A percentile compares a stretch with the other conserved stretches of the same genome.
phyloP scores from a whole-genome alignment of 2,113 vertebrate genomes.

The Zeus faber region DNA sequence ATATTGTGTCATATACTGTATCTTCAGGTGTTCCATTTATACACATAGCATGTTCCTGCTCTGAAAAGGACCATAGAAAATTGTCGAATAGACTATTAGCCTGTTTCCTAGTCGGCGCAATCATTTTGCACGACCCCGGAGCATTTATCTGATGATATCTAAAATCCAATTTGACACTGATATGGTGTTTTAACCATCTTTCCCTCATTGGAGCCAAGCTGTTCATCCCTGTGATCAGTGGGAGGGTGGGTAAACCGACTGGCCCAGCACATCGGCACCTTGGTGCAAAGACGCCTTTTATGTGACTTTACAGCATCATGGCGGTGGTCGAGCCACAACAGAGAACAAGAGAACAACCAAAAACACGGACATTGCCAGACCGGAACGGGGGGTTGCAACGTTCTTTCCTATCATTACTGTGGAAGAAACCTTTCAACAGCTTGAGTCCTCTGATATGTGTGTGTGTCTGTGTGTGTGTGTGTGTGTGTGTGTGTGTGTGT shows the following conservation, averaged over 20 bases:
- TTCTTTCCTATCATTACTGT: conserved; percentile 5
- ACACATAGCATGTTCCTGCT: too few species aligned
- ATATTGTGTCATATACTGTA: too few species aligned
- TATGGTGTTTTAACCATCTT: too few species aligned
- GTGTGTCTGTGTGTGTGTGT: conserved; percentile 1
- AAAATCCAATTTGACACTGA: too few species aligned
- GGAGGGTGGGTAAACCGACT: not conserved
- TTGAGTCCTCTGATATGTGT: not conserved
- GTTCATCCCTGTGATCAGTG: not conserved
- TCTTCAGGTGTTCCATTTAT: too few species aligned
- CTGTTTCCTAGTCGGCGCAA: too few species aligned
- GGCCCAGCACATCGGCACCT: conserved; percentile 17
- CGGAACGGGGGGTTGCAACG: conserved; percentile 13
- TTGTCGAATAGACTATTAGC: too few species aligned
- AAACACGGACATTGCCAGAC: conserved; percentile 19
- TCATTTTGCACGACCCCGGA: too few species aligned
- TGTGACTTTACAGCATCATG: conserved; percentile 23
- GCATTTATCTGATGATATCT: too few species aligned
- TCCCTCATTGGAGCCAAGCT: not conserved
- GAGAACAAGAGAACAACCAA: conserved; percentile 4
- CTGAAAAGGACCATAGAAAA: too few species aligned
- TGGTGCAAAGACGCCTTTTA: conserved; percentile 19
- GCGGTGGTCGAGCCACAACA: not conserved
- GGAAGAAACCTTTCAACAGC: conserved; percentile 7
- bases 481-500: conserved; percentile 4